Evolutionary conservation across 2,888 invertebrate genomes (phyloP), one percentile per base, ranked within the genome.

Genomic region (Xanthia togata): DNA sequence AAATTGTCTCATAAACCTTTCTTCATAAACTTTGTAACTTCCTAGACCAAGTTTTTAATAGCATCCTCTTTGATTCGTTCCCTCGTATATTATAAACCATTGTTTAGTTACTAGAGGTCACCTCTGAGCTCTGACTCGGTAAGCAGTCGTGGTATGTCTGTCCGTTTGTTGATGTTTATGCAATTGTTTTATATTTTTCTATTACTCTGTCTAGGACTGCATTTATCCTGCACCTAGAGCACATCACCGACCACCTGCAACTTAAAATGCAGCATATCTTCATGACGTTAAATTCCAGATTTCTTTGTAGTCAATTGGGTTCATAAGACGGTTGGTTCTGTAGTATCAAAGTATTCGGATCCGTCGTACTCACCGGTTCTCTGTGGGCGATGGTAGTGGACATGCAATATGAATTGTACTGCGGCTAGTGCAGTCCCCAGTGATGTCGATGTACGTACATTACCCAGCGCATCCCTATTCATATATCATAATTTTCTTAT

Each of bases 181-280:
- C 95, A 94, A 95, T 95, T 95, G 95, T 95, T 95, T 94, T 93
- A 94, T 95, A 95, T 95, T 95, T 96, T 95, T 95, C 93, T 92
- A 87, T 86, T 83, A 85, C 83, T 81, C 79, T 77, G 70, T 82
- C 70, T 74, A 76, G 73, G 44, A 55, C 62, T 70, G 55, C 41
- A 26, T 53, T 70, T 60, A 17, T 14, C 12, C 17, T 31, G 5
- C 50, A 60, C 5, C 0, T 20, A 68, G 20, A 38, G 8, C 50
- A 20, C 6, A 50, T 50, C 2, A 20, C 50, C 20, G 8, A 20
- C 8, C 50, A 50, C 6, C 17, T 8, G 8, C 20, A 50, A 50
- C 20, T 20, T 2, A 50, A 79, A 78, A 12, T 41, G 0, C 0
- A 76, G 57, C 38, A 14, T 77, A 70, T 20, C 76, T 79, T 31